Base-by-base conservation (phyloP, 2,113 vertebrate genomes). In the Microcebus ravelobensis region DNA sequence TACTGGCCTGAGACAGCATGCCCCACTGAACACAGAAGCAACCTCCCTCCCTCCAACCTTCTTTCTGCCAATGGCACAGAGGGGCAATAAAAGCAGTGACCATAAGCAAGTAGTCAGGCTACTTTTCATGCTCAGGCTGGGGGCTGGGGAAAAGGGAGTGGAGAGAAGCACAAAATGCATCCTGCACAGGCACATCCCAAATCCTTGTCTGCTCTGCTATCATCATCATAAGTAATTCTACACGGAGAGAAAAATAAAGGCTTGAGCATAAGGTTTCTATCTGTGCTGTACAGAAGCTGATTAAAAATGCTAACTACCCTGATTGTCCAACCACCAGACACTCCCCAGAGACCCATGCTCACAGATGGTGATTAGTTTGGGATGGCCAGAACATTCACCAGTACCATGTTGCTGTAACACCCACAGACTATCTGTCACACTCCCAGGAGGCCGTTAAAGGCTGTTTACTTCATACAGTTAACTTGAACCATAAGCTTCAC, bases 251-350 rank as follows among this genome's bases (percentile, higher is more conserved):
- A 91, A 96, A 98, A 98, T 96, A 98, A 98, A 99, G 98, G 98
- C 97, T 92, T 95, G 96, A 98, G 97, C 99, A 99, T 98, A 99
- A 98, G 98, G 98, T 98, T 98, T 98, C 98, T 98, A 98, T 98
- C 99, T 98, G 98, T 92, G 97, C 97, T 85, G 98, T 98, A 98
- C 98, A 98, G 98, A 98, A 98, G 98, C 98, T 98, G 99, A 99
- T 99, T 99, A 98, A 99, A 99, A 99, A 99, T 99, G 98, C 99
- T 99, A 99, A 99, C 99, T 98, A 98, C 98, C 98, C 98, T 98
- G 98, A 99, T 98, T 98, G 98, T 99, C 99, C 99, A 99, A 99
- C 98, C 98, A 98, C 98, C 98, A 98, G 98, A 97, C 96, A 91
- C 97, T 99, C 99, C 98, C 98, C 96, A 83, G 99, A 98, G 99